Evolutionary conservation across 2,888 invertebrate species (phyloP), one percentile per base, ranked within the genome.

Genomic region (Andrena dorsata): DNA sequence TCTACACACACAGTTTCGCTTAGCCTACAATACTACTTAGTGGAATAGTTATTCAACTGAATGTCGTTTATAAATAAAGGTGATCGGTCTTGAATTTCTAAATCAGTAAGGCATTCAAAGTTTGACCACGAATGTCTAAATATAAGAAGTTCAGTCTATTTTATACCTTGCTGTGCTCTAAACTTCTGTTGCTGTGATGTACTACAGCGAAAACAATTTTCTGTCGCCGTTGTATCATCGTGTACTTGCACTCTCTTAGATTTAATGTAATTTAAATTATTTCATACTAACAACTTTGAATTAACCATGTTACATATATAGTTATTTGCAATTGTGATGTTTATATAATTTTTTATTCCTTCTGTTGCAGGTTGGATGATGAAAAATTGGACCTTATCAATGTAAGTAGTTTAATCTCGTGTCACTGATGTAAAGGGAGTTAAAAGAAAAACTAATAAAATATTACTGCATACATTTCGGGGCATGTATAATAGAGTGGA

Each of bases 351-450:
- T 56, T 47, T 28, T 66, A 47, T 87, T 84, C 80, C 88, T 91
- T 92, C 85, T 92, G 89, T 95, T 95, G 64, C 95, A 98, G 98
- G 94, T 95, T 98, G 94, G 97, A 97, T 89, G 95, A 95, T 89
- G 97, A 97, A 92, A 97, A 97, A 94, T 97, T 98, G 94, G 96
- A 97, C 91, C 95, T 98, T 94, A 98, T 98, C 89, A 98, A 98
- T 94, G 98, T 98, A 95, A 98, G 98, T 97, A 94, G 83, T 76
- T 68, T 75, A 51, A 63, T 68, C n/a, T 77, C 76, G 10, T 6
- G 7, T 7, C 8, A 51, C 23, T 6, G 0, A 16, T 56, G 8
- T 7, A 13, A 3, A 35, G 2, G 1, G 13, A 32, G 20, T 23
- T 32, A 0, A 68, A 23, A 16, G 3, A 64, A 26, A 2, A 7